Evolutionary conservation across 2,113 vertebrate genomes (phyloP), one percentile per base, ranked within the genome.

Genomic region (Anolis sagrei): DNA sequence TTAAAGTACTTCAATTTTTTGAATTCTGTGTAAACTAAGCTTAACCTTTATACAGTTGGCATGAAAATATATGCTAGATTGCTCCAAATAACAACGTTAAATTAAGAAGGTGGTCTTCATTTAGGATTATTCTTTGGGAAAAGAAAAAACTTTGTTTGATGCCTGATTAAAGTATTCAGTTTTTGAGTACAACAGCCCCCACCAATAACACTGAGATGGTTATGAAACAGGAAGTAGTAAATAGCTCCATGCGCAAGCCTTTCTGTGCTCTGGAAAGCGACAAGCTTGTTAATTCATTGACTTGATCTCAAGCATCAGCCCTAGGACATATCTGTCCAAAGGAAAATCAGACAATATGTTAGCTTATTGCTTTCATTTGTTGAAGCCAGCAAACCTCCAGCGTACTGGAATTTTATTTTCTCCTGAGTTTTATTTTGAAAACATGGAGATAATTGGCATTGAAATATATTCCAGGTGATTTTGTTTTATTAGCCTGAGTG

Each of bases 381-480:
- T 23, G 77, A 69, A 78, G 51, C 88, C 91, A 89, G 79, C 77
- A 87, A 90, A 87, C 39, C 5, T 13, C 82, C 58, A 58, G 75
- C 88, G 92, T 84, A 76, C 88, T 88, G 86, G 66, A 86, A 77
- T 92, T 89, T 8, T 9, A 58, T 64, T 44, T 79, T 86, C 82
- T 62, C 83, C 83, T 89, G 76, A 72, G 87, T 89, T 86, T 93
- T 88, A 19, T 73, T 61, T 58, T n/a, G 19, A 23, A 62, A 48
- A 44, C 4, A 8, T 61, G 51, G 23, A 49, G 27, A 39, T 8
- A 77, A 51, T 54, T 69, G 62, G 25, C 62, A 51, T 14, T 68
- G 90, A 93, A 94, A 93, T 91, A 91, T 85, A 85, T 89, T 89
- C 79, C 62, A 87, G 49, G 78, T 80, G 70, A 34, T 93, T 87